Evolutionary conservation across 2,797 vertebrate genomes (phyloP).

Genomic region (Anabas testudineus): DNA sequence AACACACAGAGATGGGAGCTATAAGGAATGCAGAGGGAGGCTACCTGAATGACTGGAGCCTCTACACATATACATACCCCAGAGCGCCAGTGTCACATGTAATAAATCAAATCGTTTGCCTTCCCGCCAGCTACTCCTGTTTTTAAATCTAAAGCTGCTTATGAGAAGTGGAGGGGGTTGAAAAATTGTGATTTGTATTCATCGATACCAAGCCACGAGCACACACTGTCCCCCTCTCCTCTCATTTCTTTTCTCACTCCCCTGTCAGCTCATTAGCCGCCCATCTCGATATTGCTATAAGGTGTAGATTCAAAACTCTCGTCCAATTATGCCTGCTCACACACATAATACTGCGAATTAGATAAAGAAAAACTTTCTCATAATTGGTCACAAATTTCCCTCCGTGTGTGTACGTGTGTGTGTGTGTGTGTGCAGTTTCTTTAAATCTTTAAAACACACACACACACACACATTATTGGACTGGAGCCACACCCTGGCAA

Average conservation of each 20-base stretch:
- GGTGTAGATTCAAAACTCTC: conserved; percentile 63
- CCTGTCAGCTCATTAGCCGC: conserved; percentile 79
- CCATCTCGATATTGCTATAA: conserved; percentile 62
- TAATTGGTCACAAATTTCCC: conserved; percentile 49
- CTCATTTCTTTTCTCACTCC: conserved; percentile 37
- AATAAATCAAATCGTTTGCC: conserved; percentile 72
- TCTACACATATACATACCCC: conserved; percentile 30
- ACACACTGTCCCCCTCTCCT: conserved; percentile 30
- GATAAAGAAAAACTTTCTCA: conserved; percentile 59
- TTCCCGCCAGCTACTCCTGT: conserved; percentile 43
- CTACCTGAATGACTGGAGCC: conserved; percentile 51
- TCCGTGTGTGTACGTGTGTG: conserved; percentile 3
- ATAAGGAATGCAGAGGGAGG: conserved; percentile 30
- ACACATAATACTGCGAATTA: conserved; percentile 53
- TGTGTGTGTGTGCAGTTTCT: conserved; percentile 1
- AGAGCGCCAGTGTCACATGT: conserved; percentile 47
- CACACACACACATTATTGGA: conserved; percentile 45
- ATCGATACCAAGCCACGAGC: conserved; percentile 55
- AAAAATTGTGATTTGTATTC: conserved; percentile 65
- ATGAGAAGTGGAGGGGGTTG: conserved; percentile 49
- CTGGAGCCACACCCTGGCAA: conserved; percentile 54
- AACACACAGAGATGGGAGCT: conserved; percentile 42
- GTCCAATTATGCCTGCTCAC: conserved; percentile 60
- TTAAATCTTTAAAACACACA: not conserved
- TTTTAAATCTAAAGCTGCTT: conserved; percentile 64